phyloP scores from a whole-genome alignment of 2,888 invertebrate species.

The Empis livida region DNA sequence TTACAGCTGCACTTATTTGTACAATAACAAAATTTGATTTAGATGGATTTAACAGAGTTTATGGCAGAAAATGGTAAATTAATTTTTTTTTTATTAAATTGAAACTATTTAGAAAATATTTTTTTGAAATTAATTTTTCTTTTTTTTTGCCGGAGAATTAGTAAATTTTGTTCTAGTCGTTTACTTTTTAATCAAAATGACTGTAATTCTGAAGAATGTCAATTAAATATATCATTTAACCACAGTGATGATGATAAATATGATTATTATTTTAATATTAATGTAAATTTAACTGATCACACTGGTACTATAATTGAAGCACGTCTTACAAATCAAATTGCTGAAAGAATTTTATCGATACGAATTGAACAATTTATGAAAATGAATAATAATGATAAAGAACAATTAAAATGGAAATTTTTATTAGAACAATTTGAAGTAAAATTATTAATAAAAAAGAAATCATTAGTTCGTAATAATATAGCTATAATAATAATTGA shows the following conservation, averaged over 20 bases:
- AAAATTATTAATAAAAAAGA: conserved; percentile 30
- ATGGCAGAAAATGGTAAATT: conserved; percentile 36
- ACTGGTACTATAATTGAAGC: conserved; percentile 50
- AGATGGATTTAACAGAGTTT: conserved; percentile 39
- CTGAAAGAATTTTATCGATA: conserved; percentile 46
- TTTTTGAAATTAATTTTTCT: neutral
- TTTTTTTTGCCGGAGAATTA: conserved; percentile 11
- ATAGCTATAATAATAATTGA: conserved; percentile 22
- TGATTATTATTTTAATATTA: conserved; percentile 42
- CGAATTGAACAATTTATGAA: conserved; percentile 39
- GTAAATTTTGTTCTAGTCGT: conserved; percentile 20
- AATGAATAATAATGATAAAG: conserved; percentile 40
- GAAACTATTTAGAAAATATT: too few species aligned
- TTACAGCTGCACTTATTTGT: conserved; percentile 57
- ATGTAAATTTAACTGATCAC: conserved; percentile 51
- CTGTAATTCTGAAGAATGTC: conserved; percentile 25
- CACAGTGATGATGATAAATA: conserved; percentile 15
- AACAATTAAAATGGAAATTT: conserved; percentile 47
- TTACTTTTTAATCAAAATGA: conserved; percentile 14
- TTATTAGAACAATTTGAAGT: conserved; percentile 50
- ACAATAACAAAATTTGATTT: conserved; percentile 57
- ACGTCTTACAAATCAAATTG: conserved; percentile 42
- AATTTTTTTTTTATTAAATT: neutral
- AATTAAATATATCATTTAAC: conserved; percentile 21
- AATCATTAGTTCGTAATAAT: conserved; percentile 18